phyloP scores from a whole-genome alignment of 2,797 vertebrate species.

The Meriones psammophilus region DNA sequence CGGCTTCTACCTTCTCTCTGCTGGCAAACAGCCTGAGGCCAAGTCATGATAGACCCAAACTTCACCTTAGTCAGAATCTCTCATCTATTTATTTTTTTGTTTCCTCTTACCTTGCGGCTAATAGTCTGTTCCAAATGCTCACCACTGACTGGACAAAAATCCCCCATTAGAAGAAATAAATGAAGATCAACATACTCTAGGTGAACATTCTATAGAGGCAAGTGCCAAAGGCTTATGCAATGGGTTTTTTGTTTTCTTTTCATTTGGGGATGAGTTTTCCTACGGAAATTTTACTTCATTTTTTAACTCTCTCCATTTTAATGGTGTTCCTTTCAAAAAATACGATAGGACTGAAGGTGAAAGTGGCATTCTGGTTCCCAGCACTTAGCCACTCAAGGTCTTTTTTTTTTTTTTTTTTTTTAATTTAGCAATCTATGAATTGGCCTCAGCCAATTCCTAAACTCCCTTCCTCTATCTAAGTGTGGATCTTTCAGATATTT shows the following conservation, averaged over 20 bases:
- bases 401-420: neutral
- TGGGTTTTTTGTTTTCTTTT: neutral
- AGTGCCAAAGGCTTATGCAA: neutral
- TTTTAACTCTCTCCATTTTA: neutral
- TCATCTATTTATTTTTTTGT: neutral
- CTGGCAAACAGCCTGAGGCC: too few relatives aligned
- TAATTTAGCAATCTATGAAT: neutral
- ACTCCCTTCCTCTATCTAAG: neutral
- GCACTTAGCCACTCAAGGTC: neutral
- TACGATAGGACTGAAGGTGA: neutral
- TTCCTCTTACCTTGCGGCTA: neutral
- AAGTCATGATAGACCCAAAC: neutral
- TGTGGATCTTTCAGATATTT: neutral
- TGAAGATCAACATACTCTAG: neutral
- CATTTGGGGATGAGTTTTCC: neutral
- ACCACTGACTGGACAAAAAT: neutral
- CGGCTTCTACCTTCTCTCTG: neutral
- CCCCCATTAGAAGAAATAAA: neutral
- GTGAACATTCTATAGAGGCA: too few relatives aligned
- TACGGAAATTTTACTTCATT: neutral
- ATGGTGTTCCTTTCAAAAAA: neutral
- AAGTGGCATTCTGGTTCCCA: too few relatives aligned
- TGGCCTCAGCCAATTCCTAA: neutral
- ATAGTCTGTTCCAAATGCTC: neutral
- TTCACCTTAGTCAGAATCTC: neutral